These are phyloP conservation scores for Lagenorhynchus albirostris DNA, from an alignment of 2,113 vertebrate genomes.

Conservation along the genomic window DNA sequence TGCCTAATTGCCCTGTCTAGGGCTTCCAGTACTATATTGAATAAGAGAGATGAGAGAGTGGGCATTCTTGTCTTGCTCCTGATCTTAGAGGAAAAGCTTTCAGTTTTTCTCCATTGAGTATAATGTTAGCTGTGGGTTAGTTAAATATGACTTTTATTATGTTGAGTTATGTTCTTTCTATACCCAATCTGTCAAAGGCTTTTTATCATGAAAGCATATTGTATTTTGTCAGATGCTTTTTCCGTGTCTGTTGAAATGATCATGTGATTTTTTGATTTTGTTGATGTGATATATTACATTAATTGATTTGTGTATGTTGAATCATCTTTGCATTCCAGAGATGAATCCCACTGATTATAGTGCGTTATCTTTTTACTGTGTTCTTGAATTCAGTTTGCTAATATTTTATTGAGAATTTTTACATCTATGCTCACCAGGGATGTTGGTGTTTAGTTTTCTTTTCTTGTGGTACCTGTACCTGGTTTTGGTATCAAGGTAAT, in stretches of 20 bases:
- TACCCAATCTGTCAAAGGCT: neutral
- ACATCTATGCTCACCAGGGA: neutral
- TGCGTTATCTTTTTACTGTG: neutral
- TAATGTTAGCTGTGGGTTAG: neutral
- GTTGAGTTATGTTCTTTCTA: neutral
- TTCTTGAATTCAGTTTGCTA: neutral
- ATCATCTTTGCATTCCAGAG: neutral
- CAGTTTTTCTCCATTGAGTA: neutral
- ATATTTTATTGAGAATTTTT: neutral
- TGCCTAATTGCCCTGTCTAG: neutral
- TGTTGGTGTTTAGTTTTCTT: neutral
- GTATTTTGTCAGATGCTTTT: neutral
- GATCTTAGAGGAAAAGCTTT: neutral
- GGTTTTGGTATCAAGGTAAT: neutral
- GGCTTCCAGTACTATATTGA: neutral
- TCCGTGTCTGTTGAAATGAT: neutral
- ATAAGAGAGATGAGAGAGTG: neutral
- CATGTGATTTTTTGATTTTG: neutral
- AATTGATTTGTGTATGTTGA: neutral
- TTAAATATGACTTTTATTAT: neutral
- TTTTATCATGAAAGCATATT: neutral
- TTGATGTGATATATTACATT: neutral
- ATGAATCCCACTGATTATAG: neutral
- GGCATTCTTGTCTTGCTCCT: neutral
- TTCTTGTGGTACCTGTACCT: neutral